phyloP scores from a whole-genome alignment of 2,797 vertebrate species.

The Hyperoplus lanceolatus region DNA sequence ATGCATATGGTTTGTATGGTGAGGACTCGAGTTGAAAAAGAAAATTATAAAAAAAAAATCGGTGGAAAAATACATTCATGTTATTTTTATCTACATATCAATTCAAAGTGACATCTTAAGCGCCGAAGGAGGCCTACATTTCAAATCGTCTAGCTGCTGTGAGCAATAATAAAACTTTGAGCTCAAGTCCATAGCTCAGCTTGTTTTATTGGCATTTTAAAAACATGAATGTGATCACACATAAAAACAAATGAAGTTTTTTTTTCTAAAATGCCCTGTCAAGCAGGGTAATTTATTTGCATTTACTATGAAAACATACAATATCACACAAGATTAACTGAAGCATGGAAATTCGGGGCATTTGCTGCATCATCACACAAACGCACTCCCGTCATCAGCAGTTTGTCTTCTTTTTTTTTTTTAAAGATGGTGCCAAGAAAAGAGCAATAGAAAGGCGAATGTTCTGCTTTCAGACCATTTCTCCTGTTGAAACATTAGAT shows the following conservation, averaged over 20 bases:
- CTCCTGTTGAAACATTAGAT: conserved; percentile 60
- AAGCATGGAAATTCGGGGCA: conserved; percentile 70
- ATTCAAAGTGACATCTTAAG: too few species aligned
- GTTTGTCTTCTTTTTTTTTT: conserved; percentile 34
- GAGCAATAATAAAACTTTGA: too few species aligned
- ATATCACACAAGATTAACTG: conserved; percentile 79
- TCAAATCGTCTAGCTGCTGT: too few species aligned
- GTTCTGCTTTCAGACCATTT: conserved; percentile 38
- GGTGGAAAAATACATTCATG: too few species aligned
- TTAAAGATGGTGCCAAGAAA: conserved; percentile 59
- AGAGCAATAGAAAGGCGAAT: conserved; percentile 63
- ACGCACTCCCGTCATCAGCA: conserved; percentile 55
- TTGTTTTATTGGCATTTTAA: neutral
- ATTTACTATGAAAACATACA: conserved; percentile 83
- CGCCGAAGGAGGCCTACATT: too few species aligned
- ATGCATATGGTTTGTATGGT: too few species aligned
- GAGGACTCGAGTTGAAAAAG: too few species aligned
- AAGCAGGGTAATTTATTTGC: conserved; percentile 79
- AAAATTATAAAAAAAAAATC: too few species aligned
- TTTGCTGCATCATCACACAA: conserved; percentile 72
- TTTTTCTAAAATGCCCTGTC: conserved; percentile 70
- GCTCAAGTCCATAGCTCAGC: too few species aligned
- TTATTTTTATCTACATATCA: too few species aligned
- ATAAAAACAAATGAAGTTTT: neutral
- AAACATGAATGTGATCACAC: conserved; percentile 8